A percentile compares a stretch with the other conserved stretches of the same genome.
phyloP scores from a whole-genome alignment of 2,888 invertebrate genomes.

The Sipunculus nudus region DNA sequence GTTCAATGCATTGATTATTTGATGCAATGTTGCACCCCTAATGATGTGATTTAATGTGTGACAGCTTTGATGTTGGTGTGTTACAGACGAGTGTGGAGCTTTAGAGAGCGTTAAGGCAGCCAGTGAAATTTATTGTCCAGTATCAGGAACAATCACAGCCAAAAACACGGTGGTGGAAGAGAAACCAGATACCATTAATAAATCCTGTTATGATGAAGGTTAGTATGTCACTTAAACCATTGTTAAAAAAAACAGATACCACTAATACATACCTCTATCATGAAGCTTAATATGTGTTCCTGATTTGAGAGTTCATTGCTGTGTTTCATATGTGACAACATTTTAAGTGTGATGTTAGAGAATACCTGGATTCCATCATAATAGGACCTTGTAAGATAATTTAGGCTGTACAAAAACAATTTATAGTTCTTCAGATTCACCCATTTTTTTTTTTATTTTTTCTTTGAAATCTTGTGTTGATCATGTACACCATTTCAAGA shows the following conservation, averaged over 20 bases:
- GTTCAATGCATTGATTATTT: neutral
- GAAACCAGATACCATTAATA: slow-evolving; percentile 88
- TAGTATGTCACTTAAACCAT: too few relatives aligned
- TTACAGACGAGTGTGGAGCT: slow-evolving; percentile 89
- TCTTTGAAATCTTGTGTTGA: too few relatives aligned
- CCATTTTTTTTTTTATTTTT: too few relatives aligned
- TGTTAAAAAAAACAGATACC: neutral
- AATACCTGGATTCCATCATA: too few relatives aligned
- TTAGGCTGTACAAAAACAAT: too few relatives aligned
- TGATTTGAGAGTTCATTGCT: neutral
- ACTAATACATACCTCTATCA: neutral
- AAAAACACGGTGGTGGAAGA: slow-evolving; percentile 84
- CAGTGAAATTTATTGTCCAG: slow-evolving; percentile 94
- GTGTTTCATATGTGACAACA: too few relatives aligned
- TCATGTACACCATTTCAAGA: too few relatives aligned
- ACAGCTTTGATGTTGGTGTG: neutral
- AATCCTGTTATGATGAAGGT: slow-evolving; percentile 90
- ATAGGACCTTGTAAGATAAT: too few relatives aligned
- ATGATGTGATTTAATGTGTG: neutral
- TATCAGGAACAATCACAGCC: slow-evolving; percentile 85
- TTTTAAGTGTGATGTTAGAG: too few relatives aligned
- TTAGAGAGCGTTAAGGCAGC: slow-evolving; percentile 99
- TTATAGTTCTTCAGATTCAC: too few relatives aligned
- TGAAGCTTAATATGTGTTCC: neutral
- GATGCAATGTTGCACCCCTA: neutral